Evolutionary conservation across 2,113 vertebrate species (phyloP), one percentile per base, ranked within the genome.

Genomic region (Paradoxurus hermaphroditus): DNA sequence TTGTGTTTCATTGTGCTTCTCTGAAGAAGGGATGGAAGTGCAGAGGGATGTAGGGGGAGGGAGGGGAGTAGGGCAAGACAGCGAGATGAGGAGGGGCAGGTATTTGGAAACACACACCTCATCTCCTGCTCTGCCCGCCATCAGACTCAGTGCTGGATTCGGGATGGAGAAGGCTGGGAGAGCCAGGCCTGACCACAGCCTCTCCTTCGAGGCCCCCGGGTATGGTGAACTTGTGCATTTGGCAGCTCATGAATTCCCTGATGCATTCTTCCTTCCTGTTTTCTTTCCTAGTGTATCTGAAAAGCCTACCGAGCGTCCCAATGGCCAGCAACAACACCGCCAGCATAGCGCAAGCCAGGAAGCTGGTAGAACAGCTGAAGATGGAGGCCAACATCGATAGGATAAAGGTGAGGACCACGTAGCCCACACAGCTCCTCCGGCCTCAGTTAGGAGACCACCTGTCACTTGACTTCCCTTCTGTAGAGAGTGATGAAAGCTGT

Each of bases 271-370:
- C 72, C 41, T 83, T 36, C 86, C 95, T 95, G 41, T 90, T 82
- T 94, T 97, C 73, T 0, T 44, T 86, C 25, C 81, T 97, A 99
- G 99, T 68, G 95, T 46, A 0, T 5, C 95, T 86, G 21, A 49
- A 87, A 94, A 96, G 0, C 4, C 14, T 46, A 34, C 34, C 94
- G 85, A 87, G 97, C 91, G 53, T n/a, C 91, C 98, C 95, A 83
- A 99, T 99, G 99, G 99, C 99, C 97, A 99, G 99, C 99, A 99
- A 99, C 99, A 99, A 99, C 98, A 99, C 99, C 19, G 99, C 99
- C 98, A 99, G 99, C 98, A 99, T 99, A 91, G 99, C 99, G 0
- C 99, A 99, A 97, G 99, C 99, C 97, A 99, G 99, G 98, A 99
- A 99, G 98, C 99, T 99, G 99, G 99, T 99, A 98, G 99, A 99